These are phyloP conservation scores for Stichodactyla helianthus DNA, from an alignment of 64 coral and sea anemone genomes.

Conservation along the genomic window DNA sequence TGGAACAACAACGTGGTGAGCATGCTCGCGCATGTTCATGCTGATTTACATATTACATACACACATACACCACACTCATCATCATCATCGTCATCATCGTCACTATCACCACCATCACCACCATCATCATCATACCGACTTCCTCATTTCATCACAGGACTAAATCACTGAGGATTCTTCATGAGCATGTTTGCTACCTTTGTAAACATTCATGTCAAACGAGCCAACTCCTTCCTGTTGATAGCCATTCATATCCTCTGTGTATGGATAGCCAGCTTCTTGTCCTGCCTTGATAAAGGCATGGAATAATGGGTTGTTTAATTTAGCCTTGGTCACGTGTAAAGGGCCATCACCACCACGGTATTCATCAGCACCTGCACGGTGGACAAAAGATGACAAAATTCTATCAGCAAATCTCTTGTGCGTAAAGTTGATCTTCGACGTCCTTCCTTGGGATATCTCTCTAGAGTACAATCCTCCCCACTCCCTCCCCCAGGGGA, in stretches of 20 bases:
- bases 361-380: conserved; percentile 14
- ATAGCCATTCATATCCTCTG: conserved; percentile 28
- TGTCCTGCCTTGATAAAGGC: conserved; percentile 8
- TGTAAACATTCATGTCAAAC: not conserved
- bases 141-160: not conserved
- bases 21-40: too few relatives aligned
- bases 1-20: too few relatives aligned
- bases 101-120: too few relatives aligned
- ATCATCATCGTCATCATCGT: too few relatives aligned
- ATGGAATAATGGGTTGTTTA: not conserved
- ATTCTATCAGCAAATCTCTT: not conserved
- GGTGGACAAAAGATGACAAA: not conserved
- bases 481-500: not conserved
- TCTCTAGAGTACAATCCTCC: not conserved
- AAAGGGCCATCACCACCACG: conserved; percentile 1
- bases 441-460: too few relatives aligned
- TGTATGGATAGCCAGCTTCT: conserved; percentile 14
- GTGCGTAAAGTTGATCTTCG: too few relatives aligned
- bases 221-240: conserved; percentile 15
- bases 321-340: not conserved
- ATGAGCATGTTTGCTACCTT: not conserved
- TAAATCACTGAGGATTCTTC: not conserved
- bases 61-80: too few relatives aligned
- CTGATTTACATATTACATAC: too few relatives aligned
- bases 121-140: too few relatives aligned